Percentiles rank a stretch among this genome's conserved stretches.
phyloP scores from a whole-genome alignment of 2,888 invertebrate genomes.

The Leuctra nigra region DNA sequence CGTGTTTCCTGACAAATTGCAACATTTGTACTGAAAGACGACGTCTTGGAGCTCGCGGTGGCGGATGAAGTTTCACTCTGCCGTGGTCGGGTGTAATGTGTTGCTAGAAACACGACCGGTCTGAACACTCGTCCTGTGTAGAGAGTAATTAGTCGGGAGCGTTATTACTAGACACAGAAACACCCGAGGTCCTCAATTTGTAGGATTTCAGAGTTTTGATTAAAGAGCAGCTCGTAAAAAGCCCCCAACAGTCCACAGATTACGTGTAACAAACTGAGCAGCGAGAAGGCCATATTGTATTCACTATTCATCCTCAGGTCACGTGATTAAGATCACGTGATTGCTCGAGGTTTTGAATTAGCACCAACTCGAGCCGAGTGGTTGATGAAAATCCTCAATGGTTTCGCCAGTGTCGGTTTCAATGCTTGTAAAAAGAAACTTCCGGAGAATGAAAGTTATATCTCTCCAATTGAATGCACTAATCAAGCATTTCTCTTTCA shows the following conservation, averaged over 20 bases:
- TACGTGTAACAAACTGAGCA: not conserved
- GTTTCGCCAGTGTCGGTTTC: too few species aligned
- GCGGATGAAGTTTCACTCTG: too few species aligned
- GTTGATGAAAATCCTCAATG: too few species aligned
- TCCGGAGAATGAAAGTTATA: not conserved
- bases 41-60: too few species aligned
- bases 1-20: too few species aligned
- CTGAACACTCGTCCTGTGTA: not conserved
- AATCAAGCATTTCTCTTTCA: not conserved
- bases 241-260: not conserved
- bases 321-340: too few species aligned
- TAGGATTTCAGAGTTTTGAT: not conserved
- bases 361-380: too few species aligned
- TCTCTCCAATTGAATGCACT: not conserved
- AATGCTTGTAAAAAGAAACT: not conserved
- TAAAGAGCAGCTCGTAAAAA: not conserved
- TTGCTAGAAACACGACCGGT: not conserved
- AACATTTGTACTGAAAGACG: too few species aligned
- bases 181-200: not conserved
- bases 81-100: too few species aligned
- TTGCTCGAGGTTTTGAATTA: too few species aligned
- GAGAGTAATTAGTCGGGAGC: not conserved
- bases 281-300: too few species aligned
- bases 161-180: not conserved
- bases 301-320: too few species aligned